Evolutionary conservation across 2,797 vertebrate genomes (phyloP).

Genomic region (Heliangelus exortis): DNA sequence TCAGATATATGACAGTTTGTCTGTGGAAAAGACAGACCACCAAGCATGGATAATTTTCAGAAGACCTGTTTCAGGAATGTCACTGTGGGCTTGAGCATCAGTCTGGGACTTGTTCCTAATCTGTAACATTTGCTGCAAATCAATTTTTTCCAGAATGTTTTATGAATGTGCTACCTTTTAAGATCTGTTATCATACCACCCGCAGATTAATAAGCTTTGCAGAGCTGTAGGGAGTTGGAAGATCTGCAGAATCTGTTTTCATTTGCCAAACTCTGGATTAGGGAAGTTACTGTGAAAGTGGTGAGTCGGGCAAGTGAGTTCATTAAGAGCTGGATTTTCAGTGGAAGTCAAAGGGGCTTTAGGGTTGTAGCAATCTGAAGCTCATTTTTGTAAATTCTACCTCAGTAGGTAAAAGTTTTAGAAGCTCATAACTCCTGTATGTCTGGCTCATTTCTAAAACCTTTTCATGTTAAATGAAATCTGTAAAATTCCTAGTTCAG

Average conservation of each 20-base stretch:
- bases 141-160: neutral
- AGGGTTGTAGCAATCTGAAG: neutral
- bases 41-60: neutral
- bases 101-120: neutral
- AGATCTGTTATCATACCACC: neutral
- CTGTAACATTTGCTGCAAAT: neutral
- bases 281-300: neutral
- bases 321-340: neutral
- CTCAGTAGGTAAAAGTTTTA: neutral
- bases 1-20: neutral
- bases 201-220: neutral
- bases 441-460: conserved; percentile 21
- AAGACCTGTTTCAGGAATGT: neutral
- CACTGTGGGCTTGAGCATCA: neutral
- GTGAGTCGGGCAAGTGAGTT: neutral
- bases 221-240: neutral
- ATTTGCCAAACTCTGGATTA: neutral
- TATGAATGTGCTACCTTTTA: neutral
- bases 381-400: neutral
- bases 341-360: neutral
- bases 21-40: neutral
- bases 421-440: neutral
- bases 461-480: conserved; percentile 6
- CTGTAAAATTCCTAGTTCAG: conserved; percentile 10
- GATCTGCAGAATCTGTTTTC: neutral